Conservation (phyloP, 1,140 invertebrate genomes). For the Colletes gigas region DNA sequence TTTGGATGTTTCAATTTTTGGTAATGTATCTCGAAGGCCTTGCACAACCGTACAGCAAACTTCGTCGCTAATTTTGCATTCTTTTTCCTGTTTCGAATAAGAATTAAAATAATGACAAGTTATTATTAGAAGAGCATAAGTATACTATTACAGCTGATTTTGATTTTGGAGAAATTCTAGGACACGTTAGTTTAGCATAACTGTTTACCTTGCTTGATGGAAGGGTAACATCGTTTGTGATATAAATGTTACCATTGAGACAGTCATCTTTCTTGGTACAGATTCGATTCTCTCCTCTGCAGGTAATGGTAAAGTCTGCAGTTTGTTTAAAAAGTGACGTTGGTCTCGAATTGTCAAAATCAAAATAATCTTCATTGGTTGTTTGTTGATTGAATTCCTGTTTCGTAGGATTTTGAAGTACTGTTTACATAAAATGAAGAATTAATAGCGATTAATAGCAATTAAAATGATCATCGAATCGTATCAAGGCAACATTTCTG, state of each 20-base stretch:
- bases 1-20: background rate
- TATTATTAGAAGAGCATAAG: no score
- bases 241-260: conserved; percentile 45
- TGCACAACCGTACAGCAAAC: conserved; percentile 72
- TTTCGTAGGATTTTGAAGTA: background rate
- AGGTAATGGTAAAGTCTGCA: conserved; percentile 41
- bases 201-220: conserved; percentile 29
- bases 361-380: background rate
- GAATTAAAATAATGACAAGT: background rate
- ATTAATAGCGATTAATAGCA: no score
- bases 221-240: conserved; percentile 6
- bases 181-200: no score
- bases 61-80: conserved; percentile 67
- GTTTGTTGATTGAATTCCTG: background rate
- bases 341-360: background rate
- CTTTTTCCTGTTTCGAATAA: conserved; percentile 48
- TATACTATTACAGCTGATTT: no score
- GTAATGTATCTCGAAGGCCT: background rate
- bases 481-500: no score
- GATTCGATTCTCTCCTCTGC: conserved; percentile 44
- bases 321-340: background rate
- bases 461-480: no score
- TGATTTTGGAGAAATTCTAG: no score
- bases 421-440: background rate
- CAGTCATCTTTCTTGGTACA: conserved; percentile 45